phyloP scores from a whole-genome alignment of 2,797 vertebrate species.

The Acrossocheilus wenchowensis region DNA sequence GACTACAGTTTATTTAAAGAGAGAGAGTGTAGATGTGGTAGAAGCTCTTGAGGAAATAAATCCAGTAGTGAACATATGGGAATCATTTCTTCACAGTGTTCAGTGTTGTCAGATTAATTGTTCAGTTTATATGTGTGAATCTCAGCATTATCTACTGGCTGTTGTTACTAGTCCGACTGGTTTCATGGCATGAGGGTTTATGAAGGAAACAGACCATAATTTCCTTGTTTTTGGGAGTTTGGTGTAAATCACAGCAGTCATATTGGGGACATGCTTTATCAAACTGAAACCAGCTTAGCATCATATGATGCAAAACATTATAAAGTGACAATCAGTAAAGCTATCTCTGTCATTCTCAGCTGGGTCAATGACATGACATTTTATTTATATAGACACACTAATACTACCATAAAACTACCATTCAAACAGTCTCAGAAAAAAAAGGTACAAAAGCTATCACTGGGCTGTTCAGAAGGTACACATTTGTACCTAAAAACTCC shows the following conservation, averaged over 20 bases:
- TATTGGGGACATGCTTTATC: neutral
- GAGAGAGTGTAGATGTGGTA: slow-evolving; percentile 18
- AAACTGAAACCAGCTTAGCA: neutral
- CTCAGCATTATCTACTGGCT: neutral
- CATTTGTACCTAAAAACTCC: neutral
- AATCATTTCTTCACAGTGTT: slow-evolving; percentile 43
- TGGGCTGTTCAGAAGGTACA: neutral
- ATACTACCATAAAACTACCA: neutral
- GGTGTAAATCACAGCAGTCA: neutral
- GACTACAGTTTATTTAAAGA: neutral
- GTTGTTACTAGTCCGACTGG: slow-evolving; percentile 23
- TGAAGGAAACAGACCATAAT: neutral
- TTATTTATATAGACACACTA: neutral
- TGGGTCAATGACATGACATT: neutral
- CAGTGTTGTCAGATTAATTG: slow-evolving; percentile 20
- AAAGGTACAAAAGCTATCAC: neutral
- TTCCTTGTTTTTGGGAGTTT: slow-evolving; percentile 27
- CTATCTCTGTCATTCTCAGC: too few relatives aligned
- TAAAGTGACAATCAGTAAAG: neutral
- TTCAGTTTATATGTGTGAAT: slow-evolving; percentile 5
- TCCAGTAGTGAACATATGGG: slow-evolving; percentile 51
- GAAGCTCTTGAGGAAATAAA: slow-evolving; percentile 40
- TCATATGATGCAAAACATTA: neutral
- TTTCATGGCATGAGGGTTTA: slow-evolving; percentile 14
- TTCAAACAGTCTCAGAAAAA: neutral